Base-by-base conservation (phyloP, 2,888 invertebrate genomes). In the Cheilosia grossa region DNA sequence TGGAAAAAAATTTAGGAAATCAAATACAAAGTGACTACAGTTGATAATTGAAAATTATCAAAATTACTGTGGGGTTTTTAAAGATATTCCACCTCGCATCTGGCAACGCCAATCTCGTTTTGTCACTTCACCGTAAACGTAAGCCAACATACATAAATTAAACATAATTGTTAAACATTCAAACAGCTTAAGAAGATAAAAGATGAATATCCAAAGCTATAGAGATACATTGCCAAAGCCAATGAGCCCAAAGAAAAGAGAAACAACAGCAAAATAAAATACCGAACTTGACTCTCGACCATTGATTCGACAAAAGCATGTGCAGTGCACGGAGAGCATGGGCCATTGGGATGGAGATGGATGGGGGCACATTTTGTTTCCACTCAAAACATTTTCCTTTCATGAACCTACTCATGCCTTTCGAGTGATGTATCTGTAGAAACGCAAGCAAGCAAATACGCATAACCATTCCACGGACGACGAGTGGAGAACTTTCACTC, bases 151-250 rank as follows among this genome's bases (percentile, higher is more conserved):
- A 73, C 59, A 73, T 80, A 79, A 79, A 79, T 83, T 74, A 69
- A 79, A 83, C 79, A 79, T 79, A 79, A 83, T 79, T 83, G 70
- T 69, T 66, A 74, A n/a, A 70, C 74, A 74, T 83, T 74, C 66
- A 79, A 74, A 83, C 79, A 83, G 69, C 69, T 83, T 83, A 74
- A 79, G 83, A 74, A 79, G 83, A 83, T 83, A 79, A 79, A 83
- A 83, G 79, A 83, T 79, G 74, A 59, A 58, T 74, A 79, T 83
- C 73, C 74, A 74, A 83, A 74, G 64, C 79, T 49, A 13, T 37
- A 13, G 13, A 13, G 10, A 37, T 37, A 74, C 21, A 79, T 47
- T 74, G 54, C 63, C 51, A 61, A 73, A 78, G 27, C 37, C 64
- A 53, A 59, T 58, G 64, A 37, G 24, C 37, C 67, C 47, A 37